Conservation (phyloP, 2,113 vertebrate species). For the Glaucidium brasilianum region DNA sequence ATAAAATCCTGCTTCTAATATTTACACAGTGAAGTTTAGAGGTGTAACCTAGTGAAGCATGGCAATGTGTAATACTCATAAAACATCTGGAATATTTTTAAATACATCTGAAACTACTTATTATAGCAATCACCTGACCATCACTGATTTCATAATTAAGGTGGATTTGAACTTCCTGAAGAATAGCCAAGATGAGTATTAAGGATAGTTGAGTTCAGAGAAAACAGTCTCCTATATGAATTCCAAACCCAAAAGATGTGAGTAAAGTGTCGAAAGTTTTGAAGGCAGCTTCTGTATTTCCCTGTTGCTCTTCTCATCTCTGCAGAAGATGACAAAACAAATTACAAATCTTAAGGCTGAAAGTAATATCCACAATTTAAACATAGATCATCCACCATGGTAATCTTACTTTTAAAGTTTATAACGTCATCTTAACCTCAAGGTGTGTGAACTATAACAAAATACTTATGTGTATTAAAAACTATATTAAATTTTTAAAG, state of each 20-base stretch:
- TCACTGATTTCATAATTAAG: constrained; percentile 35
- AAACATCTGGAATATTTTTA: constrained; percentile 1
- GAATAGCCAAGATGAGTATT: constrained; percentile 25
- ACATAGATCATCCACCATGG: neutral
- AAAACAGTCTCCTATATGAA: constrained; percentile 15
- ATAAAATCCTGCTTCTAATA: constrained; percentile 27
- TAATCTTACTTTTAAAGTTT: neutral
- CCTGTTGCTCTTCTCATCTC: constrained; percentile 42
- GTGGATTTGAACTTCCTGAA: constrained; percentile 30
- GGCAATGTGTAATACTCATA: neutral
- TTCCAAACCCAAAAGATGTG: constrained; percentile 23
- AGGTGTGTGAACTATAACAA: neutral
- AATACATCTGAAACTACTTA: constrained; percentile 34
- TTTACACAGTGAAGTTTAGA: constrained; percentile 45
- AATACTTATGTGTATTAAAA: neutral
- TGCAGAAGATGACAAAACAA: constrained; percentile 60
- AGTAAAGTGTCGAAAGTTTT: constrained; percentile 35
- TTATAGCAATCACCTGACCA: constrained; percentile 29
- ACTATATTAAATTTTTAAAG: neutral
- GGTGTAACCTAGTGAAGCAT: neutral
- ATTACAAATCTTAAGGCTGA: constrained; percentile 7
- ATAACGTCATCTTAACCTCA: neutral
- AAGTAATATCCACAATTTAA: neutral
- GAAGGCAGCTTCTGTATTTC: constrained; percentile 60
- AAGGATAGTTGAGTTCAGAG: constrained; percentile 38